A percentile compares a stretch with the other conserved stretches of the same genome.
phyloP scores from a whole-genome alignment of 2,113 vertebrate species.

The Diadophis punctatus region DNA sequence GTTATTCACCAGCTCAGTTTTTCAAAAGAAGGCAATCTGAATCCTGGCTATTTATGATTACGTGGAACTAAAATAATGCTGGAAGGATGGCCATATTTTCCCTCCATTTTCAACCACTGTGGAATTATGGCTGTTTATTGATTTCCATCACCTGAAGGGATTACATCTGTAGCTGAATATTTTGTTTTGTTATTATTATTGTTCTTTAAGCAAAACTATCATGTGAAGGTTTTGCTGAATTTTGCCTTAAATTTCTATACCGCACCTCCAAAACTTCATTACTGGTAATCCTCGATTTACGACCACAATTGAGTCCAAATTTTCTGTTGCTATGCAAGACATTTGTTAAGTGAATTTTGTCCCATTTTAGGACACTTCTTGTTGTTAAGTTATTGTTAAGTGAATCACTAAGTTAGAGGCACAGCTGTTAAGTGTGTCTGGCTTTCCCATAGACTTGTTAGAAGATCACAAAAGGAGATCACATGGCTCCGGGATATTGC shows the following conservation, averaged over 20 bases:
- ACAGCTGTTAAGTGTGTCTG: background rate
- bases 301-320: background rate
- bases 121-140: background rate
- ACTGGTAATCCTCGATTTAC: background rate
- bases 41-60: background rate
- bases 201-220: background rate
- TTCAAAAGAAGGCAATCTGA: background rate
- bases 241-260: background rate
- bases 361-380: too few species aligned
- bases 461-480: background rate
- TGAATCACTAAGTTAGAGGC: background rate
- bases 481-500: background rate
- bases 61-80: background rate
- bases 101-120: background rate
- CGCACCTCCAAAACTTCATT: background rate
- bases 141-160: background rate
- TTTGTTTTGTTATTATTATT: background rate
- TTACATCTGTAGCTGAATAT: background rate
- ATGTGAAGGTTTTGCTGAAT: background rate
- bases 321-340: background rate
- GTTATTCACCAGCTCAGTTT: fast-evolving
- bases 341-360: background rate
- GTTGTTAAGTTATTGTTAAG: background rate
- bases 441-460: too few species aligned
- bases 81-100: background rate